Percentiles rank a stretch among this genome's conserved stretches.
Evolutionary conservation across 2,888 invertebrate genomes (phyloP).

Genomic region (Zygaena filipendulae): DNA sequence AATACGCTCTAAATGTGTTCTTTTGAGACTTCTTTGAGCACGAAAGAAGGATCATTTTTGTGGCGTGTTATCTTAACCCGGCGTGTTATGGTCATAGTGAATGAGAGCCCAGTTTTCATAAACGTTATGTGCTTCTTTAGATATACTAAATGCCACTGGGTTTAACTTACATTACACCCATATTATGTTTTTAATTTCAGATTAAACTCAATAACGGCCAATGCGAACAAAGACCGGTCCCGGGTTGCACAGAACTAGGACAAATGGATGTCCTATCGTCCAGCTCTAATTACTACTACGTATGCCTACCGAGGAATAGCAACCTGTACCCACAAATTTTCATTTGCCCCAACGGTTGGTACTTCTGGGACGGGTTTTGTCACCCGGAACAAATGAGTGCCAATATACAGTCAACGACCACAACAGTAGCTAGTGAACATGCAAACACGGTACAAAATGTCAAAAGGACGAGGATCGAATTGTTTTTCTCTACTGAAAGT

Average conservation of each 20-base stretch:
- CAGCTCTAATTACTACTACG: conserved; percentile 52
- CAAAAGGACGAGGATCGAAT: conserved; percentile 24
- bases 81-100: too few relatives aligned
- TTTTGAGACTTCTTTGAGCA: too few relatives aligned
- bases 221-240: conserved; percentile 36
- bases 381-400: conserved; percentile 27
- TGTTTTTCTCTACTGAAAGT: conserved; percentile 48
- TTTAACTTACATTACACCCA: too few relatives aligned
- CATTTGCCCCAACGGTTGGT: conserved; percentile 56
- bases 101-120: too few relatives aligned
- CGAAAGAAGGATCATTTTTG: too few relatives aligned
- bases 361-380: conserved; percentile 45
- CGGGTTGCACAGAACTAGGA: conserved; percentile 36
- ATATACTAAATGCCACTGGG: too few relatives aligned
- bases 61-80: too few relatives aligned
- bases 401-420: background rate
- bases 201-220: conserved; percentile 39
- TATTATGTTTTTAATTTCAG: too few relatives aligned
- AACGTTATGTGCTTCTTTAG: too few relatives aligned
- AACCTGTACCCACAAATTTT: conserved; percentile 44
- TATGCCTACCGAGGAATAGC: conserved; percentile 36
- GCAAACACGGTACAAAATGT: conserved; percentile 13
- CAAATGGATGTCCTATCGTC: conserved; percentile 32
- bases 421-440: conserved; percentile 1
- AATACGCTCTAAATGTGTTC: too few relatives aligned